Base-by-base conservation (phyloP, 2,888 invertebrate genomes). In the Euspilapteryx auroguttella region DNA sequence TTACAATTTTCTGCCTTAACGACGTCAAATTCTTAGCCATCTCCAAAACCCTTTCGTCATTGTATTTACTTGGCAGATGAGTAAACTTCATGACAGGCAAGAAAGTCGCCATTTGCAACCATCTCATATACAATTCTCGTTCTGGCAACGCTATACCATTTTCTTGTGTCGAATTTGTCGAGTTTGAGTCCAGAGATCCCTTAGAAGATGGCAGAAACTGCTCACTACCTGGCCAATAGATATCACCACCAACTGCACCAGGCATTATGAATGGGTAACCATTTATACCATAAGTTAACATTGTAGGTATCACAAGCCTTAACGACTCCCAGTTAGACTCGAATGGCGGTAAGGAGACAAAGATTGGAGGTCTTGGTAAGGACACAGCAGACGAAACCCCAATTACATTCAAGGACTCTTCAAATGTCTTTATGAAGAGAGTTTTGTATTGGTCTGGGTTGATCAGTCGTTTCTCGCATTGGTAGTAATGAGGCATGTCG, bases 251-350 rank as follows among this genome's bases (percentile, higher is more conserved):
- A 1, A 97, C 91, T 3, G 94, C 89, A 1, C 96, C 95, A 0
- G 95, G 93, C 76, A 96, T 85, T 24, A 95, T 81, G 44, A 95
- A 95, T 0, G 94, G 94, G 59, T 89, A 96, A 0, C 97, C 97
- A 27, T 92, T 84, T 12, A 95, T 81, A 0, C 95, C 94, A 39
- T 95, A 88, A 1, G 87, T 89, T 12, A 94, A 61, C 32, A 93
- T 86, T 0, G 93, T 89, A 0, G 95, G 93, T 41, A 97, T 87
- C 0, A 96, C 84, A 6, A 85, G 81, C 34, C 82, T 79, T 11
- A 94, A 65, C 0, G 91, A 92, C 28, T 85, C 84, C 97, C 97
- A 97, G 0, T 87, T 85, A 0, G 94, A 91, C 34, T 90, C 85
- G 29, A 90, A 87, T 1, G 90, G 87, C 2, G 94, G 89, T 15